Evolutionary conservation across 1,140 invertebrate genomes (phyloP).

Genomic region (Pseudomyrmex sp.): DNA sequence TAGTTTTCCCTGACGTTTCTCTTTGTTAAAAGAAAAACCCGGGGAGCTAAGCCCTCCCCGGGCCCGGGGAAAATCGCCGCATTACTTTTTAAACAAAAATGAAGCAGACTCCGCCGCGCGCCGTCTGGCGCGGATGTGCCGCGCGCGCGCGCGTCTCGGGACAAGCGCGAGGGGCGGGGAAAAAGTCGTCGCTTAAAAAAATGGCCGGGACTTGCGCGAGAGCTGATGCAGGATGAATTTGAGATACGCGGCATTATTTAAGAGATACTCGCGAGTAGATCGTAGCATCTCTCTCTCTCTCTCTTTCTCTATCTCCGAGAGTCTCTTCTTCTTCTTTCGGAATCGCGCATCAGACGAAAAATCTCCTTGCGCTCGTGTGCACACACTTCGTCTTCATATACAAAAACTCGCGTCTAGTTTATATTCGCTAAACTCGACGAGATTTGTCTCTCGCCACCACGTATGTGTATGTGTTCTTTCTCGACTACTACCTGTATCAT

Average conservation of each 20-base stretch:
- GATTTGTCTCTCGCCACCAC: neutral
- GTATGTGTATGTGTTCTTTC: no score
- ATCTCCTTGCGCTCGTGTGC: conserved; percentile 15
- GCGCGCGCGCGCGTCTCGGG: conserved; percentile 18
- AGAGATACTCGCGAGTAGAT: conserved; percentile 15
- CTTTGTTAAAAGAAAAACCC: conserved; percentile 53
- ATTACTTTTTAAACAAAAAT: conserved; percentile 62
- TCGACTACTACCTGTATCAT: no score
- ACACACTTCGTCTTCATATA: neutral
- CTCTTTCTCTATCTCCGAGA: neutral
- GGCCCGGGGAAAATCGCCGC: conserved; percentile 37
- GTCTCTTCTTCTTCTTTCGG: neutral
- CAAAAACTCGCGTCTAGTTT: conserved; percentile 23
- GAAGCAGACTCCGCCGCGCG: conserved; percentile 36
- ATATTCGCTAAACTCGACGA: neutral
- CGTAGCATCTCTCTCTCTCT: conserved; percentile 6
- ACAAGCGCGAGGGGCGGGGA: neutral
- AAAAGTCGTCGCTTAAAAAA: conserved; percentile 52
- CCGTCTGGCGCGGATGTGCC: conserved; percentile 7
- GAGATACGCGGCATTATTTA: conserved; percentile 51
- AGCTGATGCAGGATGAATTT: conserved; percentile 53
- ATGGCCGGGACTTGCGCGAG: conserved; percentile 49
- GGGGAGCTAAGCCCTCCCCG: conserved; percentile 24
- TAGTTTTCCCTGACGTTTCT: conserved; percentile 58
- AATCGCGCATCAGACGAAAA: conserved; percentile 20